These are phyloP conservation scores for Seira ritae DNA, from an alignment of 2,888 invertebrate species.

Conservation along the genomic window DNA sequence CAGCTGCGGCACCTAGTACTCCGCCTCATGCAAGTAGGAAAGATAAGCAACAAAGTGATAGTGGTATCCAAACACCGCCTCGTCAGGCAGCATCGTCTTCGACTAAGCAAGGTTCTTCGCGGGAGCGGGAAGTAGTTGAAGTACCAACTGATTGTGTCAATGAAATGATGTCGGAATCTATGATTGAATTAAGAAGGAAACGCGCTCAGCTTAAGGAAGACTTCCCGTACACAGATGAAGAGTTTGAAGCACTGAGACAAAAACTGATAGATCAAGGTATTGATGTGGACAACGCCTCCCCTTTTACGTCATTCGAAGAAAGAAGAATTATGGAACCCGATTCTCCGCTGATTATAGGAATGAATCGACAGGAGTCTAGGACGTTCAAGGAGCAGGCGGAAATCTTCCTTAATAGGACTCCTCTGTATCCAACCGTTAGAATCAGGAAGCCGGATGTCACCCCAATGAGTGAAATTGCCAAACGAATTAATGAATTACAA, in stretches of 20 bases:
- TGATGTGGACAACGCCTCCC: constrained; percentile 11
- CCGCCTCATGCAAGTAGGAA: not conserved
- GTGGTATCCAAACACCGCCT: too few species aligned
- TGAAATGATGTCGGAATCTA: too few species aligned
- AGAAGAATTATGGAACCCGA: constrained; percentile 27
- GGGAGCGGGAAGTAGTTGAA: too few species aligned
- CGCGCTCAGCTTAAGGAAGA: constrained; percentile 36
- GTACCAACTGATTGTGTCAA: too few species aligned
- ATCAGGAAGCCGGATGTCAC: constrained; percentile 8
- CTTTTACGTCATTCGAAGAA: constrained; percentile 44
- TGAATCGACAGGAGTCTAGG: constrained; percentile 39
- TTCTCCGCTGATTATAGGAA: constrained; percentile 36
- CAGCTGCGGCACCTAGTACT: not conserved
- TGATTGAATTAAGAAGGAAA: not conserved
- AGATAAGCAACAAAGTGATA: too few species aligned
- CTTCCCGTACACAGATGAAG: constrained; percentile 49
- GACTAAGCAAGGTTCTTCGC: too few species aligned
- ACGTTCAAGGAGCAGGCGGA: constrained; percentile 46
- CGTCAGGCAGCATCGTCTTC: too few species aligned
- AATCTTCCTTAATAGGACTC: constrained; percentile 11
- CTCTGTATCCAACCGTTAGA: not conserved
- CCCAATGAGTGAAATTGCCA: constrained; percentile 29
- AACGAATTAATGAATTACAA: constrained; percentile 5
- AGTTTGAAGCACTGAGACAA: constrained; percentile 17
- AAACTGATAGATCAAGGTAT: constrained; percentile 18